Percentiles rank a stretch among this genome's conserved stretches.
These are phyloP conservation scores for Beris morrisii DNA, from an alignment of 2,888 invertebrate genomes.

Conservation along the genomic window DNA sequence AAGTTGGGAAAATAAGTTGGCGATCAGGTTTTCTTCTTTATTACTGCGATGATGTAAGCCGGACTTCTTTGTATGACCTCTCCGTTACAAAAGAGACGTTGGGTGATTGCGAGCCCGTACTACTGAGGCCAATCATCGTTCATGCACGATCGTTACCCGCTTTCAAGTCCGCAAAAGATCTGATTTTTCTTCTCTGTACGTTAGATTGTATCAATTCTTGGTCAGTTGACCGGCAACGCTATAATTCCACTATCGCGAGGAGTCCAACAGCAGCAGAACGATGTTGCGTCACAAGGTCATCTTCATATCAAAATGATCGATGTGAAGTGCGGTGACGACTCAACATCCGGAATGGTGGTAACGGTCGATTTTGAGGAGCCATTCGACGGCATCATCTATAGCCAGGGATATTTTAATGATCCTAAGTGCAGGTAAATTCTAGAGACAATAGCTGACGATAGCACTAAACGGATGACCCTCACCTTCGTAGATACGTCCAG, in stretches of 20 bases:
- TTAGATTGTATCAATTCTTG: constrained; percentile 15
- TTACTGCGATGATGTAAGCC: too few species aligned
- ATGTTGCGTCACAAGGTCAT: constrained; percentile 45
- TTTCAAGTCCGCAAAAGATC: too few species aligned
- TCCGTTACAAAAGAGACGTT: too few species aligned
- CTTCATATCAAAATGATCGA: constrained; percentile 63
- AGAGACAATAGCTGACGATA: not conserved
- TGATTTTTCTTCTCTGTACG: too few species aligned
- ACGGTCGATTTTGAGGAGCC: constrained; percentile 65
- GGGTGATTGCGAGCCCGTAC: too few species aligned
- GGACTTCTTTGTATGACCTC: too few species aligned
- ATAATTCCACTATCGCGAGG: constrained; percentile 24
- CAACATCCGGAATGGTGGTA: constrained; percentile 62
- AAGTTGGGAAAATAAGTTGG: too few species aligned
- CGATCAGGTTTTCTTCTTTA: too few species aligned
- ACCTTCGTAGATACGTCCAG: constrained; percentile 61
- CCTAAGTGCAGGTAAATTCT: constrained; percentile 66
- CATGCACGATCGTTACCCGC: too few species aligned
- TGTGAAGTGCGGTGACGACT: constrained; percentile 60
- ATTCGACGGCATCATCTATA: constrained; percentile 71
- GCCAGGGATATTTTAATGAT: constrained; percentile 68
- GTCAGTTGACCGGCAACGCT: constrained; percentile 29
- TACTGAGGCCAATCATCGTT: too few species aligned
- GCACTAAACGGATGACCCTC: not conserved
- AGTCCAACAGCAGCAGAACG: constrained; percentile 12